Evolutionary conservation across 2,797 vertebrate genomes (phyloP).

Genomic region (Odontamblyopus lacepedii): DNA sequence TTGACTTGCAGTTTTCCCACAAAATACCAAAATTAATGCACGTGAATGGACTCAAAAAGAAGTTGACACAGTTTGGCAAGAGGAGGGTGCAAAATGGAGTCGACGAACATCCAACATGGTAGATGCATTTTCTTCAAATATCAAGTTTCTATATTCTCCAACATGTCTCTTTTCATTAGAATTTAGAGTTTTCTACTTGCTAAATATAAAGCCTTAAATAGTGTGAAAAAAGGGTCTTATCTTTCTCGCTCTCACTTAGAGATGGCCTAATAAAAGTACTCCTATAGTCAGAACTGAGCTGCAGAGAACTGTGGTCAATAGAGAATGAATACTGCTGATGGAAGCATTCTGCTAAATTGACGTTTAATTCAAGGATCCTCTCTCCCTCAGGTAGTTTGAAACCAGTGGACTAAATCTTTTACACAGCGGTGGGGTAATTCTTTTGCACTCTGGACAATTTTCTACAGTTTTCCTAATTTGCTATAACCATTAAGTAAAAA

Average conservation of each 20-base stretch:
- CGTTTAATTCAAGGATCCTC: conserved; percentile 27
- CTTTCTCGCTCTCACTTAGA: conserved; percentile 2
- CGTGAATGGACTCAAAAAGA: neutral
- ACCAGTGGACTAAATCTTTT: conserved; percentile 19
- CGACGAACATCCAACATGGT: no score
- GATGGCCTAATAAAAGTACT: conserved; percentile 14
- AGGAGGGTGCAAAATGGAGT: neutral
- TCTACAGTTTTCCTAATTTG: conserved; percentile 24
- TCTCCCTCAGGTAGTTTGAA: conserved; percentile 27
- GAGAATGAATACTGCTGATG: conserved; percentile 19
- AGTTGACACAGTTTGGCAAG: neutral
- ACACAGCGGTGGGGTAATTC: neutral
- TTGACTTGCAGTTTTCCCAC: no score
- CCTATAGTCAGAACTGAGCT: conserved; percentile 13
- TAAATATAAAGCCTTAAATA: neutral
- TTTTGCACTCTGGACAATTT: conserved; percentile 28
- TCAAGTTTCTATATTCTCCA: neutral
- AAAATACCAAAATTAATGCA: neutral
- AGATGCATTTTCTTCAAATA: no score
- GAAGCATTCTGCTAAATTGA: conserved; percentile 26
- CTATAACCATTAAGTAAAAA: neutral
- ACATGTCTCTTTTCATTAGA: neutral
- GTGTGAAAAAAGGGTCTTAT: conserved; percentile 1
- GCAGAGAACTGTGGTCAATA: conserved; percentile 9
- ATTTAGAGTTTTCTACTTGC: neutral